Base-by-base conservation (phyloP, 2,888 invertebrate genomes). In the Thereva unica region DNA sequence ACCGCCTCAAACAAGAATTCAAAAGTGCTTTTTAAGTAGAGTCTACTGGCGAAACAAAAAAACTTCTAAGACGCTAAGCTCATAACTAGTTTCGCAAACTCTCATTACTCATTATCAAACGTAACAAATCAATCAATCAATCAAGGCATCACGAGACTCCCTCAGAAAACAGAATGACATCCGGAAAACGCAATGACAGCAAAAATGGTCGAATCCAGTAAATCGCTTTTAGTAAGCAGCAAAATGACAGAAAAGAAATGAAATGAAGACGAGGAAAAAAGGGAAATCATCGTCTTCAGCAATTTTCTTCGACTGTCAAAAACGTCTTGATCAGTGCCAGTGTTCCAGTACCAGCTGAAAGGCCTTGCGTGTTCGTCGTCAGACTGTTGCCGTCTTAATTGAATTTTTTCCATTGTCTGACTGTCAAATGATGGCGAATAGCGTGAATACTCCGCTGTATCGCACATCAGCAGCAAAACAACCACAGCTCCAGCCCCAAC, bases 261-360 rank as follows among this genome's bases (percentile, higher is more conserved):
- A 35, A 35, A 52, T 23, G 23, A 23, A 23, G 23, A 23, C 23
- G 23, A 23, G 23, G 23, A 23, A 23, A 23, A 23, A 23, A 23
- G 23, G 23, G 23, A 52, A 6, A n/a, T 52, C 52, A 52, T 52
- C 52, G 6, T 52, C 35, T 23, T 12, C 34, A n/a, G 52, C 9
- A 52, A 52, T 52, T 52, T 52, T 35, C 52, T 52, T 52, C 52
- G 52, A 52, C 52, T 66, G 66, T 66, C 66, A 66, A 66, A 66
- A 66, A 66, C 50, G 66, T 66, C 66, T 66, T 66, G 57, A 66
- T 66, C 57, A 64, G 40, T 55, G 40, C 55, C 55, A 57, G 57
- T 45, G 40, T 55, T 9, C 55, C 55, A 57, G 57, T 45, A 57
- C 57, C 41, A 37, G 56, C 49, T 66, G 66, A 66, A 56, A 66